A percentile compares a stretch with the other conserved stretches of the same genome.
Evolutionary conservation across 2,888 invertebrate genomes (phyloP).

Genomic region (Philhelius pedissequus): DNA sequence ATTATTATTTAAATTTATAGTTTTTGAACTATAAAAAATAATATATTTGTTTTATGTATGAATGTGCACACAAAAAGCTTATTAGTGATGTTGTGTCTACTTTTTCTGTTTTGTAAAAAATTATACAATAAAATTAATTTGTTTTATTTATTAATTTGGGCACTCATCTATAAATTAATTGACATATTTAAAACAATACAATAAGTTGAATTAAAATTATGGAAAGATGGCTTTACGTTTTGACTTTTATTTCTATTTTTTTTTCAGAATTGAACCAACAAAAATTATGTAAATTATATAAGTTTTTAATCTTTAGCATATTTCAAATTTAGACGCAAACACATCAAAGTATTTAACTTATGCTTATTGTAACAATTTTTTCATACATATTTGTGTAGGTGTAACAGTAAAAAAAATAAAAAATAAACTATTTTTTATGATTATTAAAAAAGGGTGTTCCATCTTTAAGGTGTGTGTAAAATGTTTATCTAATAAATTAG

Average conservation of each 20-base stretch:
- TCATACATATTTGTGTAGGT: too few relatives aligned
- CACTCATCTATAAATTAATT: constrained; percentile 6
- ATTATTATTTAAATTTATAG: constrained; percentile 26
- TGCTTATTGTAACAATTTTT: too few relatives aligned
- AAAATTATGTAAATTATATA: background rate
- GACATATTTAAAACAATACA: background rate
- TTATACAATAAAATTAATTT: background rate
- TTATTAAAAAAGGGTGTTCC: background rate
- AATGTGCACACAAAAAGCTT: constrained; percentile 19
- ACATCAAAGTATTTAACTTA: too few relatives aligned
- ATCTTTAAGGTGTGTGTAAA: background rate
- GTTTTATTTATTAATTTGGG: background rate
- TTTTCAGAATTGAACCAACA: background rate
- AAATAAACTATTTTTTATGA: background rate
- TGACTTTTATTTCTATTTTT: background rate
- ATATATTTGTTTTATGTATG: background rate
- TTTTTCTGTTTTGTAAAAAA: background rate
- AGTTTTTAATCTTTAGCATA: too few relatives aligned
- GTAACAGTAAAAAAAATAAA: too few relatives aligned
- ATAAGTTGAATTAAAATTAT: background rate
- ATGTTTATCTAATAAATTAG: background rate
- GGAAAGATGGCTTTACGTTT: background rate
- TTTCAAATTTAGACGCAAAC: too few relatives aligned
- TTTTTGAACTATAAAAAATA: constrained; percentile 68
- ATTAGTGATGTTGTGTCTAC: constrained; percentile 34